These are phyloP conservation scores for Heptranchias perlo DNA, from an alignment of 2,113 vertebrate species.

Conservation along the genomic window DNA sequence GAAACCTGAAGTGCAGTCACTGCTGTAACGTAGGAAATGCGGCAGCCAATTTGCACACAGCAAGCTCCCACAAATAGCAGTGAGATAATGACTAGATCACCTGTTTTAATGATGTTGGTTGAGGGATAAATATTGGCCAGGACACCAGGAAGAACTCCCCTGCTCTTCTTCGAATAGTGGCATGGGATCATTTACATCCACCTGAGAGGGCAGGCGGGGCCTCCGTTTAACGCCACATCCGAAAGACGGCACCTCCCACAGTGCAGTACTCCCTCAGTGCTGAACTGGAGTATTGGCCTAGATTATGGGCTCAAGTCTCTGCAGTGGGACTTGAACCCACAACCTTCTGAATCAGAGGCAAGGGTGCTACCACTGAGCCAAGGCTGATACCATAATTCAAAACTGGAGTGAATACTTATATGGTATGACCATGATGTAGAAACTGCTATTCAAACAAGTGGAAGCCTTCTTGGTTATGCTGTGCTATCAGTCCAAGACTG, in stretches of 20 bases:
- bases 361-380: not conserved
- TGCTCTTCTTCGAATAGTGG: not conserved
- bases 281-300: not conserved
- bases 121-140: no score
- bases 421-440: not conserved
- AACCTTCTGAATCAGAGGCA: not conserved
- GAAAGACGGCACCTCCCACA: not conserved
- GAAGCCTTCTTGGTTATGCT: no score
- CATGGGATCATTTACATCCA: not conserved
- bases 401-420: no score
- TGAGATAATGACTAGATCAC: no score
- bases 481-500: not conserved
- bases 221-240: not conserved
- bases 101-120: no score
- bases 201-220: not conserved
- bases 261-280: not conserved
- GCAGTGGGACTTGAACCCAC: not conserved
- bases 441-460: not conserved
- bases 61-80: no score
- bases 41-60: no score
- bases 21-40: no score
- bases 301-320: not conserved
- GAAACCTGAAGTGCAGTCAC: no score
- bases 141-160: no score
- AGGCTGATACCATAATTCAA: not conserved